Percentiles rank a stretch among this genome's conserved stretches.
phyloP scores from a whole-genome alignment of 2,113 vertebrate genomes.

The Neodontobutis hainanensis region DNA sequence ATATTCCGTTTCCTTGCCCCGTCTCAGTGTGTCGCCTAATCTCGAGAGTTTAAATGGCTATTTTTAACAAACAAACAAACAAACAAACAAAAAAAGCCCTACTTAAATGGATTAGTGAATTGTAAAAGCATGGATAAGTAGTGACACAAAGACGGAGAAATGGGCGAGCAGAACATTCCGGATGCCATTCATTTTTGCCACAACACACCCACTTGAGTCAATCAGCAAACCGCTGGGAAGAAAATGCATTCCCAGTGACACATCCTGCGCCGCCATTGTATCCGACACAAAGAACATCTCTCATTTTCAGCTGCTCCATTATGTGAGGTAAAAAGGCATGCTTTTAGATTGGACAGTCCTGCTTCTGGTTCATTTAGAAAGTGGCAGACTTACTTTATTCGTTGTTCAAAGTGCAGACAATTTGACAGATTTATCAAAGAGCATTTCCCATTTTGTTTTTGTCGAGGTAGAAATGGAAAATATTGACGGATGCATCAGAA shows the following conservation, averaged over 20 bases:
- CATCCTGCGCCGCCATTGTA: constrained; percentile 3
- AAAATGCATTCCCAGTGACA: constrained; percentile 4
- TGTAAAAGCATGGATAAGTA: constrained; percentile 28
- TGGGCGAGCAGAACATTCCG: constrained; percentile 17
- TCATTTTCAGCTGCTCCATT: background rate
- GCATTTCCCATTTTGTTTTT: background rate
- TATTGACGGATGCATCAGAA: background rate
- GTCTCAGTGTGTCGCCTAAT: constrained; percentile 24
- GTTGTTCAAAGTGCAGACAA: constrained; percentile 4
- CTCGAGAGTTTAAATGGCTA: constrained; percentile 37
- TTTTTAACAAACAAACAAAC: constrained; percentile 19
- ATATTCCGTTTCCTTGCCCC: constrained; percentile 27
- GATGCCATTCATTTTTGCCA: constrained; percentile 34
- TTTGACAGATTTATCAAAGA: background rate
- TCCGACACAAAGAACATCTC: constrained; percentile 16
- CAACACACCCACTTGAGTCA: constrained; percentile 15
- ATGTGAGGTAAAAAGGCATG: background rate
- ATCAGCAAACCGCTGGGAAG: constrained; percentile 2
- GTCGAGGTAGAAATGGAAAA: background rate
- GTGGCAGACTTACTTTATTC: background rate
- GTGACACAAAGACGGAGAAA: constrained; percentile 20
- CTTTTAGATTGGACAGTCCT: background rate
- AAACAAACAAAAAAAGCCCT: background rate
- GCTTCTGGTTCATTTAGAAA: constrained; percentile 4
- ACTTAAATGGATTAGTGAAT: constrained; percentile 30